Conservation (phyloP, 2,888 invertebrate species). For the Mactromeris polynyma region DNA sequence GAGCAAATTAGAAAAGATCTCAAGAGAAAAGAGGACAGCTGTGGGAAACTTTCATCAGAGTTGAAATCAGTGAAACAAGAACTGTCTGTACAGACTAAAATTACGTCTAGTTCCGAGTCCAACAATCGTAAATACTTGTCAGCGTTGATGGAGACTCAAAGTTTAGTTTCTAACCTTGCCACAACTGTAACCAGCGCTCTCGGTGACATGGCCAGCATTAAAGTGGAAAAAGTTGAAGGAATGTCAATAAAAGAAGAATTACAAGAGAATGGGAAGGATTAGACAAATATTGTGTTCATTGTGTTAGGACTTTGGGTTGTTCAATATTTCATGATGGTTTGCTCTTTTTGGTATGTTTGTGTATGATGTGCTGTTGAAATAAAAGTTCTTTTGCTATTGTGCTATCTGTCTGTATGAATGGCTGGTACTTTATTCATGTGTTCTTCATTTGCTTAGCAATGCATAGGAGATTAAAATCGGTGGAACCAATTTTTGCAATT, state of each 20-base stretch:
- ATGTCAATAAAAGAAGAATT: slow-evolving; percentile 48
- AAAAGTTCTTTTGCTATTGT: neutral
- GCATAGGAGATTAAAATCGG: neutral
- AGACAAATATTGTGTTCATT: slow-evolving; percentile 9
- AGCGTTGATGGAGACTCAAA: slow-evolving; percentile 70
- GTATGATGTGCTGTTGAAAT: neutral
- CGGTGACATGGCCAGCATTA: slow-evolving; percentile 59
- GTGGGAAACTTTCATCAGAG: slow-evolving; percentile 90
- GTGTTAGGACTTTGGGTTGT: neutral
- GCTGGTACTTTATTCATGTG: neutral
- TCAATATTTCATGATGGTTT: neutral
- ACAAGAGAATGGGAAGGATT: slow-evolving; percentile 41
- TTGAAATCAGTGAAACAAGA: slow-evolving; percentile 83
- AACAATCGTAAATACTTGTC: slow-evolving; percentile 72
- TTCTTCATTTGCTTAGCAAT: neutral
- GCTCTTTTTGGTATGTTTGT: neutral
- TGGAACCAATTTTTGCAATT: neutral
- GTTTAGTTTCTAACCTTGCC: slow-evolving; percentile 60
- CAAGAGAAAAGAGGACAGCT: slow-evolving; percentile 89
- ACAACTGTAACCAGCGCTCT: slow-evolving; percentile 67
- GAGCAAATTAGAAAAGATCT: slow-evolving; percentile 89
- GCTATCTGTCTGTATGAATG: neutral
- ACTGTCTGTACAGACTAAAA: slow-evolving; percentile 70
- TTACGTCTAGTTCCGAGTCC: slow-evolving; percentile 70
- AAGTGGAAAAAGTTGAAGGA: slow-evolving; percentile 52